Conservation (phyloP, 2,797 vertebrate genomes). For the Anguilla marmorata region DNA sequence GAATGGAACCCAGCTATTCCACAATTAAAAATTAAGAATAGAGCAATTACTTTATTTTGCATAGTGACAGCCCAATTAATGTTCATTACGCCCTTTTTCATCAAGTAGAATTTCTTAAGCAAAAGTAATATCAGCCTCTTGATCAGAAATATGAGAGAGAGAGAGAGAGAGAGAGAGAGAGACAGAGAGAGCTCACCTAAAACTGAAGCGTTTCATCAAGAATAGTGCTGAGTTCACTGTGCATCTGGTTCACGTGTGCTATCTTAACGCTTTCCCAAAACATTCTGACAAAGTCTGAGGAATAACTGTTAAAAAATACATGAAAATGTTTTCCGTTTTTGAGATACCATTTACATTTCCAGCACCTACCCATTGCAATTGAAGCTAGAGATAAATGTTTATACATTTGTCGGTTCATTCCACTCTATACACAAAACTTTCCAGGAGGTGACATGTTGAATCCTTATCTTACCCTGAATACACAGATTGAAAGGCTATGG, state of each 20-base stretch:
- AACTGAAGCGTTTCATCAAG: not conserved
- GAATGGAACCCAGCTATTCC: constrained; percentile 62
- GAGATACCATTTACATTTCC: not conserved
- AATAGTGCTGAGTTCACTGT: too few species aligned
- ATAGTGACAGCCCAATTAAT: constrained; percentile 65
- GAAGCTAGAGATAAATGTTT: not conserved
- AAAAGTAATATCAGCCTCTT: not conserved
- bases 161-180: not conserved
- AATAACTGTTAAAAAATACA: not conserved
- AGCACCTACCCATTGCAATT: not conserved
- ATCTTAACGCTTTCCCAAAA: too few species aligned
- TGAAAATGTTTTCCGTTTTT: not conserved
- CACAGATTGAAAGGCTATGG: constrained; percentile 32
- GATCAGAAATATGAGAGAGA: not conserved
- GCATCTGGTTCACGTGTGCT: too few species aligned
- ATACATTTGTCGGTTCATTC: not conserved
- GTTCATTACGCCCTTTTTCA: constrained; percentile 58
- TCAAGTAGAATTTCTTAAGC: constrained; percentile 52
- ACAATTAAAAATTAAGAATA: constrained; percentile 69
- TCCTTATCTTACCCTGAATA: constrained; percentile 55
- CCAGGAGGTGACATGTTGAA: constrained; percentile 40
- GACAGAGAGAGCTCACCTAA: not conserved
- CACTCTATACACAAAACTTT: not conserved
- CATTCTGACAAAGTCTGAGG: too few species aligned
- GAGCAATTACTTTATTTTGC: constrained; percentile 61